phyloP scores from a whole-genome alignment of 64 coral and sea anemone species.

The Dendronephthya gigantea region DNA sequence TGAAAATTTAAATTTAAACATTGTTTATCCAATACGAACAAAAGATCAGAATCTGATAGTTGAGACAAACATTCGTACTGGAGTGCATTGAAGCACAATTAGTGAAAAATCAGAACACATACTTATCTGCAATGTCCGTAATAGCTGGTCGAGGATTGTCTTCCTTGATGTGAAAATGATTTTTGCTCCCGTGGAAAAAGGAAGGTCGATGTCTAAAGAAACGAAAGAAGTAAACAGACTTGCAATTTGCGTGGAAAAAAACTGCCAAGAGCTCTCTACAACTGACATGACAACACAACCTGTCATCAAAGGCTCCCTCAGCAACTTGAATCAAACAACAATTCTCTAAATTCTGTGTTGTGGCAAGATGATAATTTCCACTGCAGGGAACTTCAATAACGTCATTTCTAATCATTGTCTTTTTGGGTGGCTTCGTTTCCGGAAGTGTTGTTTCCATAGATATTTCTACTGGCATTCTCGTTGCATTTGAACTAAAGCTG shows the following conservation, averaged over 20 bases:
- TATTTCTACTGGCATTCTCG: too few species aligned
- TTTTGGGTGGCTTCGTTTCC: too few species aligned
- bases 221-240: background rate
- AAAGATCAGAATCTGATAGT: too few species aligned
- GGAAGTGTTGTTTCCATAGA: too few species aligned
- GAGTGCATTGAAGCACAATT: too few species aligned
- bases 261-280: background rate
- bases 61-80: too few species aligned
- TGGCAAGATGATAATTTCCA: background rate
- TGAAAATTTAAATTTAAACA: too few species aligned
- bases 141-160: background rate
- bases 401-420: background rate
- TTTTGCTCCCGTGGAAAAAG: background rate
- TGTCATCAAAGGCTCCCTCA: background rate
- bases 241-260: background rate
- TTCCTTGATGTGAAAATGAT: slow-evolving; percentile 3
- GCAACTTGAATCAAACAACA: slow-evolving; percentile 6
- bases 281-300: background rate
- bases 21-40: too few species aligned
- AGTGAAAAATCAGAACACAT: background rate
- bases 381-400: background rate
- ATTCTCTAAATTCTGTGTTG: background rate
- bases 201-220: background rate
- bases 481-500: too few species aligned
- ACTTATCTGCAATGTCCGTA: background rate